Evolutionary conservation across 2,888 invertebrate species (phyloP).

Genomic region (Drosophila subsilvestris): DNA sequence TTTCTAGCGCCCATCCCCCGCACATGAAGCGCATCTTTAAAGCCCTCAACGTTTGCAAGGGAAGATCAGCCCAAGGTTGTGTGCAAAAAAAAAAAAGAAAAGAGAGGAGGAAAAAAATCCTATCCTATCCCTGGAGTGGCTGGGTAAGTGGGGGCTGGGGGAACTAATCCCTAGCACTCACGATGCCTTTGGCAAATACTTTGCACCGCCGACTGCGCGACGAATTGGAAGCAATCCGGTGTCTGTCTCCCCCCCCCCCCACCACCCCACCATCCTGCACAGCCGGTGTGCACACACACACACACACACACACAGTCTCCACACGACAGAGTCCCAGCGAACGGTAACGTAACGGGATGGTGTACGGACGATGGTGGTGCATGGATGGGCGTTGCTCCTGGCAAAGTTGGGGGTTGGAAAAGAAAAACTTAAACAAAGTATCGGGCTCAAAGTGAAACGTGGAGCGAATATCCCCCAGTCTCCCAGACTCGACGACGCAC

Average conservation of each 20-base stretch:
- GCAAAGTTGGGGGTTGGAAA: constrained; percentile 54
- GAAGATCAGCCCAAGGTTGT: constrained; percentile 67
- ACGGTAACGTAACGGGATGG: neutral
- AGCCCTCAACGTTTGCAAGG: constrained; percentile 31
- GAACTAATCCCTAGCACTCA: constrained; percentile 75
- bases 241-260: constrained; percentile 60
- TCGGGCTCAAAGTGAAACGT: constrained; percentile 68
- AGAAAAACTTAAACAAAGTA: constrained; percentile 76
- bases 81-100: constrained; percentile 17
- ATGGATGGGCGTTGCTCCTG: constrained; percentile 73
- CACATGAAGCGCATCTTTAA: constrained; percentile 59
- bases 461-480: constrained; percentile 39
- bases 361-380: constrained; percentile 34
- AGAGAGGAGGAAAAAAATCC: constrained; percentile 23
- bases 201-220: constrained; percentile 80
- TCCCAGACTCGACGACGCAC: constrained; percentile 50
- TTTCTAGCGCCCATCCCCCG: constrained; percentile 59
- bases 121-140: constrained; percentile 47
- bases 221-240: constrained; percentile 81
- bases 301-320: constrained; percentile 43
- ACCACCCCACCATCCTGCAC: too few species aligned
- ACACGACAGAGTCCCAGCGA: constrained; percentile 18
- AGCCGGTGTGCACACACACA: too few species aligned
- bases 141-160: constrained; percentile 28
- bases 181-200: constrained; percentile 77